Evolutionary conservation across 2,888 invertebrate species (phyloP).

Genomic region (Chloroclysta siterata): DNA sequence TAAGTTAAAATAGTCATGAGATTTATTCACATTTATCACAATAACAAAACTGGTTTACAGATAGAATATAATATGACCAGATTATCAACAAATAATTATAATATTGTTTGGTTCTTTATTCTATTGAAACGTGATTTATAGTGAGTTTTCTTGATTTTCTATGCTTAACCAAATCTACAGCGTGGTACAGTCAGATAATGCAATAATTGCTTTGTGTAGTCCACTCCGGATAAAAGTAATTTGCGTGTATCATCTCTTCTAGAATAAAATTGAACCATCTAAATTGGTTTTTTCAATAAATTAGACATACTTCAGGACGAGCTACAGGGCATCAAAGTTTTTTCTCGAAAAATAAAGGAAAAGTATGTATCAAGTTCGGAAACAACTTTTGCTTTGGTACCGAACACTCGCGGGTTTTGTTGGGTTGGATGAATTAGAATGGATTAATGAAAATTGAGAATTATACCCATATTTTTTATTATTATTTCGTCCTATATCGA

Average conservation of each 20-base stretch:
- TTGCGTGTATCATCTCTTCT: neutral
- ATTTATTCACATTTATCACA: too few relatives aligned
- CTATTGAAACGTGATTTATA: too few relatives aligned
- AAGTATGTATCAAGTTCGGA: slow-evolving; percentile 40
- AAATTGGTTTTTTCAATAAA: slow-evolving; percentile 20
- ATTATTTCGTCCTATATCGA: slow-evolving; percentile 38
- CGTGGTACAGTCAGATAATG: too few relatives aligned
- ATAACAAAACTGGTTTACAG: too few relatives aligned
- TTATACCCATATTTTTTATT: slow-evolving; percentile 36
- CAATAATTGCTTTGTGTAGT: too few relatives aligned
- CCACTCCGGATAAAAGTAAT: too few relatives aligned
- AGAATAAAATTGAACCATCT: neutral
- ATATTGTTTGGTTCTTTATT: too few relatives aligned
- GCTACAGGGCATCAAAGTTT: slow-evolving; percentile 33
- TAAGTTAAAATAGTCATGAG: too few relatives aligned
- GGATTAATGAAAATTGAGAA: slow-evolving; percentile 45
- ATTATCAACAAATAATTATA: too few relatives aligned
- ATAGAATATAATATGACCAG: too few relatives aligned
- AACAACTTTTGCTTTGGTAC: slow-evolving; percentile 36
- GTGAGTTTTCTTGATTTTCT: too few relatives aligned
- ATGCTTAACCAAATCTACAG: too few relatives aligned
- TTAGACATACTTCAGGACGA: slow-evolving; percentile 25
- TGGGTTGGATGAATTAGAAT: slow-evolving; percentile 51
- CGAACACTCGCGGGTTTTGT: slow-evolving; percentile 36
- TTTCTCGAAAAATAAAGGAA: slow-evolving; percentile 37